Evolutionary conservation across 2,113 vertebrate genomes (phyloP).

Genomic region (Phycodurus eques): DNA sequence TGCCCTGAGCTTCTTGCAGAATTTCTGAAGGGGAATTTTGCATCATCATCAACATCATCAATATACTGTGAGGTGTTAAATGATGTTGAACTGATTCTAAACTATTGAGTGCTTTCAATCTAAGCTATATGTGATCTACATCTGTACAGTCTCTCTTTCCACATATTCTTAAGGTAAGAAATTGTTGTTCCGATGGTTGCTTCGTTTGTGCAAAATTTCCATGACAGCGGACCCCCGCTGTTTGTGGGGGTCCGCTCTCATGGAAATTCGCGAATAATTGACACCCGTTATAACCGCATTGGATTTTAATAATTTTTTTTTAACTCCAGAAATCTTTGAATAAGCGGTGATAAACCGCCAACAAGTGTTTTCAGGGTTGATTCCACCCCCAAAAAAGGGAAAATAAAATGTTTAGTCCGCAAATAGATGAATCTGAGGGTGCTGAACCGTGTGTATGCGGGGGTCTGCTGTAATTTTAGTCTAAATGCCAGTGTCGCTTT

Average conservation of each 20-base stretch:
- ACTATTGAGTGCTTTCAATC: not conserved
- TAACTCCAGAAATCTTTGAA: too few relatives aligned
- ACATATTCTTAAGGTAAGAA: conserved; percentile 7
- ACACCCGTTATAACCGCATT: too few relatives aligned
- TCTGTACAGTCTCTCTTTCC: conserved; percentile 5
- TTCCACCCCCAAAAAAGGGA: too few relatives aligned
- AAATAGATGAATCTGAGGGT: too few relatives aligned
- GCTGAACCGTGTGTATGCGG: too few relatives aligned
- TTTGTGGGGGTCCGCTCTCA: too few relatives aligned
- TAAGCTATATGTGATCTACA: not conserved
- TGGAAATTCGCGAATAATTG: too few relatives aligned
- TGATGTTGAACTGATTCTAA: not conserved
- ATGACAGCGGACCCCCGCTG: not conserved
- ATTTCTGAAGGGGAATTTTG: not conserved
- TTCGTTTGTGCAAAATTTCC: conserved; percentile 33
- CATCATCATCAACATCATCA: not conserved
- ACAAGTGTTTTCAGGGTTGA: too few relatives aligned
- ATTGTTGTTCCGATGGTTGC: conserved; percentile 18
- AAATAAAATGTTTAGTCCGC: too few relatives aligned
- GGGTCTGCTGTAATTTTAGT: conserved; percentile 27
- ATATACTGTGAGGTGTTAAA: not conserved
- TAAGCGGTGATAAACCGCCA: too few relatives aligned
- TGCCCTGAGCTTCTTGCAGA: not conserved
- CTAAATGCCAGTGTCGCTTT: conserved; percentile 44
- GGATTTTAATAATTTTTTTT: too few relatives aligned